Conservation (phyloP, 2,888 invertebrate species). For the Harpagoxenus sublaevis region DNA sequence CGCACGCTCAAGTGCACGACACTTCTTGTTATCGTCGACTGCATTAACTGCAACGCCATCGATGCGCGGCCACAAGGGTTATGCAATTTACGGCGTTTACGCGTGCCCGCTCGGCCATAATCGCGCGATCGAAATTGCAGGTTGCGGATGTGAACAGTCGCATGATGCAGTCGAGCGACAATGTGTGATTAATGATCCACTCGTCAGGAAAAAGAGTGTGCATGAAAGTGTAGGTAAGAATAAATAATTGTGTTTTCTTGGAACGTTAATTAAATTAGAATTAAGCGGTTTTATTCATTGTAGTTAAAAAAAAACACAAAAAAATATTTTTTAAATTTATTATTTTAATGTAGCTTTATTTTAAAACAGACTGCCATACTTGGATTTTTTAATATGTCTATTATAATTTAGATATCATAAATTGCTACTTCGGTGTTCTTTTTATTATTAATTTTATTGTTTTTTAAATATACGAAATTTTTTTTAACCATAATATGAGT, state of each 20-base stretch:
- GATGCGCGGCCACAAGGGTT: slow-evolving; percentile 49
- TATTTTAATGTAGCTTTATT: background rate
- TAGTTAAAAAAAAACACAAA: background rate
- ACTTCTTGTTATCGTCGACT: slow-evolving; percentile 55
- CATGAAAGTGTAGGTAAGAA: slow-evolving; percentile 14
- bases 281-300: background rate
- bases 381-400: background rate
- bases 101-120: slow-evolving; percentile 42
- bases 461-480: background rate
- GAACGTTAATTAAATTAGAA: slow-evolving; percentile 37
- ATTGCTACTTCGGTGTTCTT: background rate
- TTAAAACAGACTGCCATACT: background rate
- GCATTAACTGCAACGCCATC: slow-evolving; percentile 49
- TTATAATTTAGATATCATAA: background rate
- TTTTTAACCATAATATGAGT: no score
- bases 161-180: slow-evolving; percentile 52
- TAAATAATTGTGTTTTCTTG: slow-evolving; percentile 35
- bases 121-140: slow-evolving; percentile 50
- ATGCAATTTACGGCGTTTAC: slow-evolving; percentile 56
- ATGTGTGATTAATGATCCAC: slow-evolving; percentile 51
- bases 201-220: background rate
- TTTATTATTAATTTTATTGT: background rate
- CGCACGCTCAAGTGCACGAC: slow-evolving; percentile 40
- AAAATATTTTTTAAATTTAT: background rate
- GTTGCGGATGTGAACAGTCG: slow-evolving; percentile 34